Base-by-base conservation (phyloP, 35 echinoderm and acorn worm genomes). In the Apostichopus californicus region DNA sequence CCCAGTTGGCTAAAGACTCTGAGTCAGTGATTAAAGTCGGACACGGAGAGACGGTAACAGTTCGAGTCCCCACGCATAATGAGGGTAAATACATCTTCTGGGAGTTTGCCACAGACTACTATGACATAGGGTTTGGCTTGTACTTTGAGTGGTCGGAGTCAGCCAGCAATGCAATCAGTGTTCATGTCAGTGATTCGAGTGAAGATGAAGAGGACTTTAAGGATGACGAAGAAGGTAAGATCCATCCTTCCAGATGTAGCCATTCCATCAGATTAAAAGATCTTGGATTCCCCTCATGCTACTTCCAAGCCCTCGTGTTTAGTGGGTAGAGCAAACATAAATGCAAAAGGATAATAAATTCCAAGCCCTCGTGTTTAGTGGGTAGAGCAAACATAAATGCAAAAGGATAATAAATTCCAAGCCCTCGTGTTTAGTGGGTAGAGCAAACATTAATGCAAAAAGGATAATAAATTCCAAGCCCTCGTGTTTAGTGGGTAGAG, bases 71-170 rank as follows among this genome's bases (percentile, higher is more conserved):
- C 20, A 98, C 97, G 14, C 97, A 98, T 55, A 93, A 98, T 71
- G 97, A 98, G 63, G 97, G 94, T 84, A 94, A 93, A 57, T 96
- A 92, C 83, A 93, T 98, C 90, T 98, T 96, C 84, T 98, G 97
- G 97, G 97, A 98, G 81, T 98, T 98, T 98, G 97, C 95, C 26
- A 98, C 97, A 8, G 97, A 98, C 78, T 93, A 94, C 82, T 98
- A 96, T 75, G 97, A 98, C 86, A 91, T 98, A 52, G 97, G 97
- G n/a, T 98, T 98, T 90, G 97, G 97, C 18, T 79, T 98, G 11
- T 96, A 98, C 90, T 98, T 98, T 96, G 97, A 98, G 77, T 98
- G 97, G 97, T 93, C 95, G 8, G 95, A 91, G 79, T 93, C 97
- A 54, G 92, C 93, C 13, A 96, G 95, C 78, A 96, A 94, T 63